phyloP scores from a whole-genome alignment of 1,140 invertebrate species.

The Whitmania pigra region DNA sequence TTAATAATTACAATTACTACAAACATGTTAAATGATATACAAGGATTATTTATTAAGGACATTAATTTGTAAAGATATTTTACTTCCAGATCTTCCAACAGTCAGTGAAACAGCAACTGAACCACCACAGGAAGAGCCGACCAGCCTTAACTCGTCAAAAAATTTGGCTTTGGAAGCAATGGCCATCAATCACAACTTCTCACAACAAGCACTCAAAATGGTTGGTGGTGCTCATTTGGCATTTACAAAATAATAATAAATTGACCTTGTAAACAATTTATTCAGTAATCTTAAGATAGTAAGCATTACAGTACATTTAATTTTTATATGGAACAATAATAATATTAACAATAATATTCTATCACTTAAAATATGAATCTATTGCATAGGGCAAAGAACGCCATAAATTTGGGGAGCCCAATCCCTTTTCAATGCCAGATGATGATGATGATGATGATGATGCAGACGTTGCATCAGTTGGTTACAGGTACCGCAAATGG shows the following conservation, averaged over 20 bases:
- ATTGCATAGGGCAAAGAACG: slow-evolving; percentile 57
- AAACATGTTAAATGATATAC: too few relatives aligned
- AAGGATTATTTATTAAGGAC: too few relatives aligned
- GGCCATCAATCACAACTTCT: slow-evolving; percentile 99
- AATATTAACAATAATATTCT: too few relatives aligned
- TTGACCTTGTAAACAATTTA: background rate
- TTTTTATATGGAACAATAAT: too few relatives aligned
- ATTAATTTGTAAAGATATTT: too few relatives aligned
- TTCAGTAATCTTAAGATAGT: background rate
- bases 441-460: slow-evolving; percentile 56
- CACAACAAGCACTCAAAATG: slow-evolving; percentile 75
- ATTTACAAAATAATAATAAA: slow-evolving; percentile 12
- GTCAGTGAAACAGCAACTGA: slow-evolving; percentile 97
- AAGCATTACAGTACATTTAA: too few relatives aligned
- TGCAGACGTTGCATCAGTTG: slow-evolving; percentile 77
- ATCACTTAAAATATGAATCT: slow-evolving; percentile 50
- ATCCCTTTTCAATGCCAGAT: slow-evolving; percentile 80
- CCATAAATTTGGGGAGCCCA: slow-evolving; percentile 75
- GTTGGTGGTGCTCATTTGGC: slow-evolving; percentile 38
- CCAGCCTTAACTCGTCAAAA: slow-evolving; percentile 76
- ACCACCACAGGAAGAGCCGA: slow-evolving; percentile 81
- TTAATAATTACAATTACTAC: too few relatives aligned
- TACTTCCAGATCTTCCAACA: slow-evolving; percentile 64
- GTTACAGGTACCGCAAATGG: slow-evolving; percentile 92
- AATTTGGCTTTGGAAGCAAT: slow-evolving; percentile 95